Percentiles rank a stretch among this genome's conserved stretches.
These are phyloP conservation scores for Orchesella flavescens DNA, from an alignment of 2,888 invertebrate species.

Conservation along the genomic window DNA sequence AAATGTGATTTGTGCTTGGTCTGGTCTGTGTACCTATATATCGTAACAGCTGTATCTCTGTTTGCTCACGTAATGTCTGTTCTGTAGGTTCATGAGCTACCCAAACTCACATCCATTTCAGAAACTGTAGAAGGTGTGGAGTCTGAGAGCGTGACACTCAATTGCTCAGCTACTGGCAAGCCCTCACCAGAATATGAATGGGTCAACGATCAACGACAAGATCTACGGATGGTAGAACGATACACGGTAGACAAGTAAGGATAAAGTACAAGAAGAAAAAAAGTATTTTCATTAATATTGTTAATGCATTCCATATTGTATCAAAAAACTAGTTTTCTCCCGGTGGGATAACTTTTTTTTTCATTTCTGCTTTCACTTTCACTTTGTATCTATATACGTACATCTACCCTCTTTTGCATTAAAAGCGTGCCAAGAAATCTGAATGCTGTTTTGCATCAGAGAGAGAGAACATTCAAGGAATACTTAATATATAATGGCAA, in stretches of 20 bases:
- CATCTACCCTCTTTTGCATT: too few species aligned
- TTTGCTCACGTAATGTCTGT: background rate
- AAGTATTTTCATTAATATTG: too few species aligned
- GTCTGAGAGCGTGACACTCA: slow-evolving; percentile 84
- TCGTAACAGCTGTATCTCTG: too few species aligned
- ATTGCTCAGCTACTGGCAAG: slow-evolving; percentile 87
- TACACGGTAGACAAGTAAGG: slow-evolving; percentile 79
- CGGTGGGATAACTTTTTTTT: slow-evolving; percentile 7
- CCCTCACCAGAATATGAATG: slow-evolving; percentile 88
- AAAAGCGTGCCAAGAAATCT: too few species aligned
- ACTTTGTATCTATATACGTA: too few species aligned
- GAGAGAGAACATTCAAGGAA: too few species aligned
- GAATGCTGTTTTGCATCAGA: too few species aligned
- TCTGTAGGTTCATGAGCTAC: slow-evolving; percentile 71
- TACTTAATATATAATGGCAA: too few species aligned
- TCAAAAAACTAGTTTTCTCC: background rate
- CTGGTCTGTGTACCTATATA: too few species aligned
- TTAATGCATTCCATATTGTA: too few species aligned
- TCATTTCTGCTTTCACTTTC: background rate
- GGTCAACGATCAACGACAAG: slow-evolving; percentile 74
- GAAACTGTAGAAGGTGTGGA: slow-evolving; percentile 83
- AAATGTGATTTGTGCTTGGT: too few species aligned
- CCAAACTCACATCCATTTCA: slow-evolving; percentile 74
- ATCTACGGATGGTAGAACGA: slow-evolving; percentile 81
- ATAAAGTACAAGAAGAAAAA: too few species aligned